Evolutionary conservation across 2,797 vertebrate species (phyloP).

Genomic region (Eulemur rubriventer): DNA sequence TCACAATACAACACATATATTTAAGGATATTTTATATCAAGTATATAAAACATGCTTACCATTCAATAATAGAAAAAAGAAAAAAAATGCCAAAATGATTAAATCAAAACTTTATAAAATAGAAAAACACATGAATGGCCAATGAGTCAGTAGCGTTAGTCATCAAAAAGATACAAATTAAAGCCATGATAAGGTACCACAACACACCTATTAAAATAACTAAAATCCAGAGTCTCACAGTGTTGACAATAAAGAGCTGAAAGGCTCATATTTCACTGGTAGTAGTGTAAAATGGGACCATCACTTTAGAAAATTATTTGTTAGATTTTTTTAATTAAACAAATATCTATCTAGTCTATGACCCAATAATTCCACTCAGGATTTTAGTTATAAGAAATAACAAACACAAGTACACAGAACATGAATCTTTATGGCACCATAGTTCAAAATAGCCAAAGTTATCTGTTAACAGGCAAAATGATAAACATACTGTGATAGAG

Average conservation of each 20-base stretch:
- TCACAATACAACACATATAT: not conserved
- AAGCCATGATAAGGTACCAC: not conserved
- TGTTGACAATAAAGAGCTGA: not conserved
- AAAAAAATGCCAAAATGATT: not conserved
- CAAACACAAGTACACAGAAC: not conserved
- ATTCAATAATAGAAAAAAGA: not conserved
- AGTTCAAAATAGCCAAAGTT: not conserved
- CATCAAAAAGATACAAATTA: not conserved
- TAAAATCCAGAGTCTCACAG: not conserved
- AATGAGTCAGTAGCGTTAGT: not conserved
- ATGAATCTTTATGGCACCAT: not conserved
- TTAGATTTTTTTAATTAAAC: not conserved
- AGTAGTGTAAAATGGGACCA: not conserved
- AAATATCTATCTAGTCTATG: not conserved
- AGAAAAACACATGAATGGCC: not conserved
- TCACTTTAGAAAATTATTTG: not conserved
- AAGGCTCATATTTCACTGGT: not conserved
- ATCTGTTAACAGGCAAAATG: not conserved
- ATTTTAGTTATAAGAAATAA: not conserved
- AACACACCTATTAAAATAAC: not conserved
- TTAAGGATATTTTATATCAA: not conserved
- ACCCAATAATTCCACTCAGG: not conserved
- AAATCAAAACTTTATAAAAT: not conserved
- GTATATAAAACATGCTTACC: not conserved
- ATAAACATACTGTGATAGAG: not conserved